Conservation (phyloP, 2,888 invertebrate species). For the Periphyllus acericola region DNA sequence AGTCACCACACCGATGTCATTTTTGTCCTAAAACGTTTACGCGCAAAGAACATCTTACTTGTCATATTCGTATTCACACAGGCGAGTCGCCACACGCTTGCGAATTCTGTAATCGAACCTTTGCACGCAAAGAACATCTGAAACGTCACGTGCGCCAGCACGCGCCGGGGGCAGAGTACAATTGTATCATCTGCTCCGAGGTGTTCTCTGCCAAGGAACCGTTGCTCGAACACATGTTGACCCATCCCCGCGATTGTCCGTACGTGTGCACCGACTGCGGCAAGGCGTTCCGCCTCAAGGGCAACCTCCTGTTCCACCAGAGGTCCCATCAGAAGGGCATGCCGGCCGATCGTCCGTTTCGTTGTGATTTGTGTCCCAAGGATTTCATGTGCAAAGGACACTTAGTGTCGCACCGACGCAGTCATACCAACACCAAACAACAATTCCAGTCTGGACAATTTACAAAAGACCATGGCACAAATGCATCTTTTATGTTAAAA, state of each 20-base stretch:
- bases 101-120: conserved; percentile 84
- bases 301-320: conserved; percentile 80
- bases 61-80: conserved; percentile 85
- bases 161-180: conserved; percentile 77
- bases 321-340: conserved; percentile 84
- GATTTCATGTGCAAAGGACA: conserved; percentile 91
- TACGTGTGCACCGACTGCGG: conserved; percentile 74
- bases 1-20: conserved; percentile 82
- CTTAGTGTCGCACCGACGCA: conserved; percentile 82
- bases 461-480: conserved; percentile 64
- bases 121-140: conserved; percentile 86
- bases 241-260: conserved; percentile 82
- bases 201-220: conserved; percentile 81
- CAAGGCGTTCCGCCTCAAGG: conserved; percentile 66
- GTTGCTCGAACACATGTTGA: conserved; percentile 80
- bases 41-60: conserved; percentile 78
- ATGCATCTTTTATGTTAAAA: conserved; percentile 65
- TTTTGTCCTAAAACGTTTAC: conserved; percentile 84
- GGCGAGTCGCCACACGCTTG: conserved; percentile 89
- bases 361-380: conserved; percentile 85
- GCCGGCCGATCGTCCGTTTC: conserved; percentile 75
- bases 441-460: conserved; percentile 63
- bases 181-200: conserved; percentile 79
- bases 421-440: conserved; percentile 71
- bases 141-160: conserved; percentile 77